Percentiles rank a stretch among this genome's conserved stretches.
Conservation (phyloP, 2,797 vertebrate genomes). For the Tangara arthus region DNA sequence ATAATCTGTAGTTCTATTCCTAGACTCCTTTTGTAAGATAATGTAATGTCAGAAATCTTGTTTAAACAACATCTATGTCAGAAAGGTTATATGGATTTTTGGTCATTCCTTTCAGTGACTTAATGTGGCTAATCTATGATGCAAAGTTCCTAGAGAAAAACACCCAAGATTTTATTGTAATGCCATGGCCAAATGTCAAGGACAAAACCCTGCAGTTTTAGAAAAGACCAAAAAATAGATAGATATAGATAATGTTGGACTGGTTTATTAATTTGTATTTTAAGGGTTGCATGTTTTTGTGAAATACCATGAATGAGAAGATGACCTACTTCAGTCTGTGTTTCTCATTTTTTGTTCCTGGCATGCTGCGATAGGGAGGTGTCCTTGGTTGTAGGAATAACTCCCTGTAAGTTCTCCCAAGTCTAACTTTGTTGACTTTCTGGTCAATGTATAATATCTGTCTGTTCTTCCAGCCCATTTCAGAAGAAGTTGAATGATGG, state of each 20-base stretch:
- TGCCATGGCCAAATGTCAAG: not conserved
- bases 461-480: not conserved
- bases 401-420: not conserved
- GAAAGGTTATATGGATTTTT: not conserved
- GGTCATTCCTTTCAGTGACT: not conserved
- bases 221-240: not conserved
- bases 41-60: not conserved
- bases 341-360: not conserved
- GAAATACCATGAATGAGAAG: not conserved
- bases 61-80: not conserved
- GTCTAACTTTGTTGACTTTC: not conserved
- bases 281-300: not conserved
- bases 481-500: not conserved
- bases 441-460: not conserved
- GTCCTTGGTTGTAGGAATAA: not conserved
- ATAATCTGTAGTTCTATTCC: not conserved
- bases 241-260: not conserved
- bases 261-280: not conserved
- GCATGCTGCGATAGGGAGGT: not conserved
- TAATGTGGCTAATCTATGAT: not conserved
- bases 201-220: rapidly evolving
- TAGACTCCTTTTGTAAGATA: not conserved
- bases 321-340: not conserved
- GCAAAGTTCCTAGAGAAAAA: not conserved
- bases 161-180: rapidly evolving